These are phyloP conservation scores for Malaclemys terrapin DNA, from an alignment of 2,113 vertebrate species.

Conservation along the genomic window DNA sequence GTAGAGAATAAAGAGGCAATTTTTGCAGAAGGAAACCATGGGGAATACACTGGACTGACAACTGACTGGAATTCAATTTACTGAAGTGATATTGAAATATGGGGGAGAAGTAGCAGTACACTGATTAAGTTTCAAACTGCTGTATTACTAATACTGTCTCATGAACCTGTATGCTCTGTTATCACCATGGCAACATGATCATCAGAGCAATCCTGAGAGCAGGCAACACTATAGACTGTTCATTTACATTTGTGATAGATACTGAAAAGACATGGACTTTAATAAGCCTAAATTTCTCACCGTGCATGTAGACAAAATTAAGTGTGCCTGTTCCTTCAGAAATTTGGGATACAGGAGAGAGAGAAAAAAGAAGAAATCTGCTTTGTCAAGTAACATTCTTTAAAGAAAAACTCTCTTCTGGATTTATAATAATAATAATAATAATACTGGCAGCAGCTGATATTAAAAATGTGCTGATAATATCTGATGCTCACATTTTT, in stretches of 20 bases:
- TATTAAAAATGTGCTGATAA: background rate
- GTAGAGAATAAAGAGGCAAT: conserved; percentile 76
- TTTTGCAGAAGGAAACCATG: conserved; percentile 72
- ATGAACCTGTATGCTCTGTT: conserved; percentile 67
- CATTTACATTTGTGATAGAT: conserved; percentile 76
- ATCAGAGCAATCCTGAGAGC: conserved; percentile 67
- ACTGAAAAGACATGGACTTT: conserved; percentile 50
- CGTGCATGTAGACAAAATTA: background rate
- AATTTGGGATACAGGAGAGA: background rate
- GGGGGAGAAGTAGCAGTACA: conserved; percentile 55
- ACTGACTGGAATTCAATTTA: conserved; percentile 82
- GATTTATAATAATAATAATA: background rate
- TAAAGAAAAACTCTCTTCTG: background rate
- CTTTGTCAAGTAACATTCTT: background rate
- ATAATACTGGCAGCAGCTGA: background rate
- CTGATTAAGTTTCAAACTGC: conserved; percentile 81
- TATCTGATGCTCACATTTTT: background rate
- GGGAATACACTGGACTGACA: conserved; percentile 78
- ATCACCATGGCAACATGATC: conserved; percentile 80
- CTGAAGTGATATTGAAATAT: conserved; percentile 80
- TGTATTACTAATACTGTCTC: conserved; percentile 76
- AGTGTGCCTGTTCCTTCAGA: background rate
- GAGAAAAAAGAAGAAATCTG: background rate
- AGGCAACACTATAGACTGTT: conserved; percentile 56
- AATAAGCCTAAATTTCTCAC: conserved; percentile 51